A percentile compares a stretch with the other conserved stretches of the same genome.
Evolutionary conservation across 2,113 vertebrate species (phyloP).

Genomic region (Aplodontia rufa): DNA sequence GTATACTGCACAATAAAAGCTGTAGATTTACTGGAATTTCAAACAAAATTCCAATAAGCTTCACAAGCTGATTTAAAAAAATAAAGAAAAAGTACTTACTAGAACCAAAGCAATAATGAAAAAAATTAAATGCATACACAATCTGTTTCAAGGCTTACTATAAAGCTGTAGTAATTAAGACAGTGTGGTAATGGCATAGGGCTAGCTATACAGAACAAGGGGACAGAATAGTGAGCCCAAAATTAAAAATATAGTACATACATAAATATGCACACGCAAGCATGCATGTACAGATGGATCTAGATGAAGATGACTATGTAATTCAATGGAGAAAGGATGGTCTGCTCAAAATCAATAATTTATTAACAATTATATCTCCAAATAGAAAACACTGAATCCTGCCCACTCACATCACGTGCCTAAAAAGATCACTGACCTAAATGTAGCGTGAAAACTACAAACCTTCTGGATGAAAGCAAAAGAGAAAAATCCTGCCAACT

Average conservation of each 20-base stretch:
- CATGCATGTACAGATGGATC: neutral
- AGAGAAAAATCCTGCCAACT: neutral
- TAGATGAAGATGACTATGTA: neutral
- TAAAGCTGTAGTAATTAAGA: conserved; percentile 12
- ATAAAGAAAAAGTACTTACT: neutral
- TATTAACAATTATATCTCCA: neutral
- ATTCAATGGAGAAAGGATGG: neutral
- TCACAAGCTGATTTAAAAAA: neutral
- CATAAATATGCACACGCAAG: neutral
- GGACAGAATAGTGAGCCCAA: neutral
- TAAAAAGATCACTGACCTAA: neutral
- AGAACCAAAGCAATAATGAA: neutral
- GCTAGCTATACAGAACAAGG: neutral
- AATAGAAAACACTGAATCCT: neutral
- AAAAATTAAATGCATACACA: neutral
- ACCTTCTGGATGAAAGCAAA: neutral
- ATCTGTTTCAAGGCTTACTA: neutral
- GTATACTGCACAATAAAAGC: neutral
- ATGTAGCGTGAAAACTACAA: conserved; percentile 21
- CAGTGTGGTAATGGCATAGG: neutral
- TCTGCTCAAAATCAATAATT: neutral
- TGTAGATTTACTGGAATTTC: neutral
- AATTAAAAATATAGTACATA: neutral
- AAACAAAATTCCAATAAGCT: conserved; percentile 4
- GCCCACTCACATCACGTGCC: neutral